Evolutionary conservation across 2,797 vertebrate genomes (phyloP), one percentile per base, ranked within the genome.

Genomic region (Pangasius krempfi): DNA sequence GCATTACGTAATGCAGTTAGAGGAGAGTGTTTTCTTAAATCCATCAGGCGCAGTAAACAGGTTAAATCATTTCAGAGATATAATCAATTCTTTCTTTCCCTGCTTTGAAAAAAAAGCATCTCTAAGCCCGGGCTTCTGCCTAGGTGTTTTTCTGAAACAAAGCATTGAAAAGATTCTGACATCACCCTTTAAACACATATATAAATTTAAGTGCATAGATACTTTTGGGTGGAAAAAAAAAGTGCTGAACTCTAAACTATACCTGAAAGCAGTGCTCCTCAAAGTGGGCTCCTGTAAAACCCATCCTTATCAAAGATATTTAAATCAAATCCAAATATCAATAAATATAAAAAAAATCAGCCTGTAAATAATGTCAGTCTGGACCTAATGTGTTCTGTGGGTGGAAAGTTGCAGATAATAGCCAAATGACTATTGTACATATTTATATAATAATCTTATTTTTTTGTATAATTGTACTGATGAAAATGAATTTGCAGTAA

Each of bases 1-100:
- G 88, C 88, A 91, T 92, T 92, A 91, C 90, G 90, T 92, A 92
- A 92, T 91, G 73, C 86, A 86, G 88, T 87, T 58, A 90, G 83
- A 33, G 62, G n/a, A 52, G 44, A 84, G 44, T 50, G 40, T 84
- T 84, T 84, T 68, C 47, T 84, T 22, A 10, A 47, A 68, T 84
- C 18, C 82, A 68, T 52, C 82, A 50, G 44, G 44, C 18, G 5
- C 44, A 68, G 62, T 68, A 84, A 68, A 68, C 62, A 68, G 44
- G 5, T 10, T 84, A 66, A 30, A 52, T 84, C n/a, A 33, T 52
- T 84, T 68, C 82, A 68, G 62, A 68, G 37, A 58, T 37, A 37
- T 58, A 80, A 84, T 68, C 44, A 68, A 30, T 84, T 52, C 44
- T 37, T 56, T 62, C 22, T 56, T 56, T 6, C 3, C 37, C 25